A percentile compares a stretch with the other conserved stretches of the same genome.
phyloP scores from a whole-genome alignment of 1,140 invertebrate species.

The Aphis craccivora region DNA sequence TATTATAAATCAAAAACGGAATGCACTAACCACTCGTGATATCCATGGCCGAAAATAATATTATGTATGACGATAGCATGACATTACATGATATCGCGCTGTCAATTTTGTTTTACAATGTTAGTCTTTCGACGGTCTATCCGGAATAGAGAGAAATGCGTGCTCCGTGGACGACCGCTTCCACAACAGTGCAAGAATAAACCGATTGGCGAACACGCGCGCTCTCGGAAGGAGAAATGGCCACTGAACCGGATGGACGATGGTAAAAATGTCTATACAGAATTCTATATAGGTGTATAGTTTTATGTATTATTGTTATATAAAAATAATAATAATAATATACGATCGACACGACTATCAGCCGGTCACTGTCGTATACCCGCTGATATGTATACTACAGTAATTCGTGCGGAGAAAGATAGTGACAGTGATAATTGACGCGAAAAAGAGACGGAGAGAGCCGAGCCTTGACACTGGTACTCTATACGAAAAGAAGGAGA shows the following conservation, averaged over 20 bases:
- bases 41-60: not conserved
- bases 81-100: not conserved
- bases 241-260: not conserved
- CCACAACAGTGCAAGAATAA: not conserved
- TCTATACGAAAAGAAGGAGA: not conserved
- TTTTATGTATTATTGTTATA: not conserved
- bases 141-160: not conserved
- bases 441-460: not conserved
- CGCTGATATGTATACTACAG: not conserved
- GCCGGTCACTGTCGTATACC: not conserved
- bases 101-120: not conserved
- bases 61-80: not conserved
- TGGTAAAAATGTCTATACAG: not conserved
- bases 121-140: not conserved
- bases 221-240: not conserved
- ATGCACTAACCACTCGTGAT: not conserved
- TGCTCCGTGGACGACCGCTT: not conserved
- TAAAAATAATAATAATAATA: not conserved
- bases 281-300: not conserved
- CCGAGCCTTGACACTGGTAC: constrained; percentile 41
- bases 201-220: not conserved
- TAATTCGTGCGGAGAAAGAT: not conserved
- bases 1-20: not conserved
- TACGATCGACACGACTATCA: not conserved
- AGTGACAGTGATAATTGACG: not conserved